phyloP scores from a whole-genome alignment of 2,888 invertebrate species.

The Cancer borealis region DNA sequence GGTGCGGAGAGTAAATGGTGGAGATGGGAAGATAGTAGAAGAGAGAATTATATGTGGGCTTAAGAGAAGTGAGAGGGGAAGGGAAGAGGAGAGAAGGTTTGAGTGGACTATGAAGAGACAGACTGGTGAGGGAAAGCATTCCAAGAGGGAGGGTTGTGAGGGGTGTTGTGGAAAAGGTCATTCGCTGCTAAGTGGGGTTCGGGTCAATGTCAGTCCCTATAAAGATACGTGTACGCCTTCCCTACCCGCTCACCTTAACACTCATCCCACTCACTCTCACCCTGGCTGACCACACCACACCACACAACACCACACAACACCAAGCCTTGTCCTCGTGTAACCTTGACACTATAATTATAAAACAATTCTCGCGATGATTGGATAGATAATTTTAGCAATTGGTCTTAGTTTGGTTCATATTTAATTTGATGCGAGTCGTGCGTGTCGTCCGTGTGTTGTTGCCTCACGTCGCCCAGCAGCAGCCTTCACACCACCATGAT shows the following conservation, averaged over 20 bases:
- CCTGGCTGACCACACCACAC: not conserved
- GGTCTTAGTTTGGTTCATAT: not conserved
- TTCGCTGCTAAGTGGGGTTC: not conserved
- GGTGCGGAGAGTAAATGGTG: not conserved
- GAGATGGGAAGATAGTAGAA: not conserved
- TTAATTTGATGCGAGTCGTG: not conserved
- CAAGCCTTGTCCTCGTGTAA: not conserved
- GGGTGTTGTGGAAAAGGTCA: not conserved
- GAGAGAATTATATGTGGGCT: not conserved
- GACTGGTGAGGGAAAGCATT: not conserved
- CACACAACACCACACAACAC: too few relatives aligned
- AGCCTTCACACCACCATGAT: not conserved
- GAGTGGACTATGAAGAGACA: not conserved
- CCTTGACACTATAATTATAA: not conserved
- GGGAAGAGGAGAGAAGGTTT: not conserved
- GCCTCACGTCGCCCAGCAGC: not conserved
- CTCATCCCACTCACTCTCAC: not conserved
- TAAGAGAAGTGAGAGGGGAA: not conserved
- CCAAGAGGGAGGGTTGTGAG: not conserved
- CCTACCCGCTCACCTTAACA: not conserved
- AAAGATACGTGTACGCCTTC: not conserved
- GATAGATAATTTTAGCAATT: not conserved
- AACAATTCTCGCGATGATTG: not conserved
- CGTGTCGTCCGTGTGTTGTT: not conserved
- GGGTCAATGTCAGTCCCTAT: constrained; percentile 28